Base-by-base conservation (phyloP, 1,140 invertebrate genomes). In the Acyrthosiphon pisum region DNA sequence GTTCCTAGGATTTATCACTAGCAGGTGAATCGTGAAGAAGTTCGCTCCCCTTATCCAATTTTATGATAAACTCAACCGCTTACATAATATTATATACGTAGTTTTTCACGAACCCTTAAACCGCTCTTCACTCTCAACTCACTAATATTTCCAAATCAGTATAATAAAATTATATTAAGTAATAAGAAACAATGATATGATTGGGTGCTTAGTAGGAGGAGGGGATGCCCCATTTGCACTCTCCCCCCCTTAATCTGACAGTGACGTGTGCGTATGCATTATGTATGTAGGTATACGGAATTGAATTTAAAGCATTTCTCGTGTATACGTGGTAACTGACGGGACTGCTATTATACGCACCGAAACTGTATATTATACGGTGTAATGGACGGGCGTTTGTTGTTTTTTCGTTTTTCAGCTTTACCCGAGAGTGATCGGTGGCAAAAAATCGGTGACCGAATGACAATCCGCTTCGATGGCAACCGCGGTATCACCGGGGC, bases 391-490 rank as follows among this genome's bases (percentile, higher is more conserved):
- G 30, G 46, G 20, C 9, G 30, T 50, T 56, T 41, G 35, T 56
- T 41, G 26, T 88, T 22, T 50, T 87, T 88, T 88, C 46, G 46
- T 88, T 88, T 88, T 88, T 44, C n/a, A 89, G 88, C 88, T 89
- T 37, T 89, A 89, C 88, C 88, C 88, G 23, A 89, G 88, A 87
- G 86, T 87, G 48, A 48, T 35, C 50, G 87, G 87, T n/a, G 44
- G 35, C 50, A 89, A 89, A 56, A 89, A 41, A 26, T 89, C 91
- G 46, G 44, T 35, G 91, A 44, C 76, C 20, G 91, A 83, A 84
- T 83, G 76, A 92, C 76, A 83, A 83, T 83, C 91, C 91, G 91
- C 60, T 83, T 48, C 20, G 46, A 20, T n/a, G 20, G 44, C 46
- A 6, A 48, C 90, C 0, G 20, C 22, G 23, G 41, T 83, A 92